Evolutionary conservation across 2,888 invertebrate genomes (phyloP).

Genomic region (Idaea biselata): DNA sequence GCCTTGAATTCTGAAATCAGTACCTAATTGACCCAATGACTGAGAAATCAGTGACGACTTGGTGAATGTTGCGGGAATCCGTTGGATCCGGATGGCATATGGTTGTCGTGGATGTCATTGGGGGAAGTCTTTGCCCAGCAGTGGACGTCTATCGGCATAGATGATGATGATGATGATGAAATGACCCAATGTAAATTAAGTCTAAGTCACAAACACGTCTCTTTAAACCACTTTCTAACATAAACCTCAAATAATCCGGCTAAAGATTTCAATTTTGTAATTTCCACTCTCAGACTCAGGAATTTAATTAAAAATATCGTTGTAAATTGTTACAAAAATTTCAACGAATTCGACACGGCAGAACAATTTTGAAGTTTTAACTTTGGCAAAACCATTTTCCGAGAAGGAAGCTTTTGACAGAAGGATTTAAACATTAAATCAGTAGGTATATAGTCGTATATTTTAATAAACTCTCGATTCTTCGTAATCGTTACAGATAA

Average conservation of each 20-base stretch:
- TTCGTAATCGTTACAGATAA: background rate
- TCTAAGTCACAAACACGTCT: background rate
- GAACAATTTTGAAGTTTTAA: constrained; percentile 36
- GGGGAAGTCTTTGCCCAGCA: too few species aligned
- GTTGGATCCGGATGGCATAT: too few species aligned
- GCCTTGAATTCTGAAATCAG: too few species aligned
- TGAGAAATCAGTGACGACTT: too few species aligned
- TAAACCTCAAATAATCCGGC: constrained; percentile 5
- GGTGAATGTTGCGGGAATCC: too few species aligned
- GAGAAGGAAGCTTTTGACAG: constrained; percentile 30
- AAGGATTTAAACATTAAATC: constrained; percentile 41
- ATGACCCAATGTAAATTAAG: background rate
- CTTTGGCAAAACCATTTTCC: constrained; percentile 29
- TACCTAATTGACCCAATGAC: too few species aligned
- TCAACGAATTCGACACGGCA: constrained; percentile 22
- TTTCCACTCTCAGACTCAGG: constrained; percentile 20
- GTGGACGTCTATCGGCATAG: too few species aligned
- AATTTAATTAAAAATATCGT: constrained; percentile 29
- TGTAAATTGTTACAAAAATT: constrained; percentile 24
- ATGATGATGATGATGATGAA: too few species aligned
- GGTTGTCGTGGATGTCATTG: too few species aligned
- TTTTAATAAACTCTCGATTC: background rate
- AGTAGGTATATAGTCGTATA: background rate
- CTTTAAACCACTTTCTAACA: background rate
- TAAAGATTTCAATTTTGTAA: constrained; percentile 24